phyloP scores from a whole-genome alignment of 1,140 invertebrate genomes.

The Pogonus chalceus region DNA sequence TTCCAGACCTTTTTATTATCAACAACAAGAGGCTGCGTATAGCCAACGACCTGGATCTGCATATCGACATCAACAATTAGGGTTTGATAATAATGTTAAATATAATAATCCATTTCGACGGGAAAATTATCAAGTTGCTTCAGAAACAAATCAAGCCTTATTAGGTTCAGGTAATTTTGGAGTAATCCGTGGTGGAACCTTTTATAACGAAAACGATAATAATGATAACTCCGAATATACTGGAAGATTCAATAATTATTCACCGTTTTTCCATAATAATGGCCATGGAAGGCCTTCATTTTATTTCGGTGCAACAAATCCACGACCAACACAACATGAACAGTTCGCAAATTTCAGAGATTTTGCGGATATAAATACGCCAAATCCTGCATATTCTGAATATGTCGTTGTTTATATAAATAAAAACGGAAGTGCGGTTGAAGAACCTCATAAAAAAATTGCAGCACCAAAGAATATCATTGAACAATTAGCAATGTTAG shows the following conservation, averaged over 20 bases:
- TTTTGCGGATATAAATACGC: conserved; percentile 78
- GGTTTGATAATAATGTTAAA: not conserved
- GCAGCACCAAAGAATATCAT: conserved; percentile 64
- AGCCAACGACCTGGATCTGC: conserved; percentile 28
- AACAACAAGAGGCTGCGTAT: conserved; percentile 28
- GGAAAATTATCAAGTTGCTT: conserved; percentile 13
- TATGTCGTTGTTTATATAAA: conserved; percentile 68
- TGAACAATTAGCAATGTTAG: conserved; percentile 62
- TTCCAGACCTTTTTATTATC: conserved; percentile 25
- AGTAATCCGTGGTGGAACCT: conserved; percentile 76
- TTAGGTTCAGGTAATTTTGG: conserved; percentile 83
- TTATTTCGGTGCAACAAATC: conserved; percentile 41
- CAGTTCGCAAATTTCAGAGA: conserved; percentile 82
- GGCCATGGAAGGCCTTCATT: conserved; percentile 42
- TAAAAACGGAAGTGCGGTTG: conserved; percentile 42
- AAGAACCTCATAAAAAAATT: conserved; percentile 4
- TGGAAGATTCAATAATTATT: conserved; percentile 17
- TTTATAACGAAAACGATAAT: conserved; percentile 51
- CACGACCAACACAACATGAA: conserved; percentile 51
- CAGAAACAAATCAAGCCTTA: conserved; percentile 28
- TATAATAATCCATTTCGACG: conserved; percentile 14
- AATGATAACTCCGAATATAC: conserved; percentile 40
- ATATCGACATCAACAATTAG: conserved; percentile 21
- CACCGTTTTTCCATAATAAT: conserved; percentile 25
- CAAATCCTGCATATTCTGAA: conserved; percentile 70